Conservation (phyloP, 2,113 vertebrate genomes). For the Laticauda laticaudata region DNA sequence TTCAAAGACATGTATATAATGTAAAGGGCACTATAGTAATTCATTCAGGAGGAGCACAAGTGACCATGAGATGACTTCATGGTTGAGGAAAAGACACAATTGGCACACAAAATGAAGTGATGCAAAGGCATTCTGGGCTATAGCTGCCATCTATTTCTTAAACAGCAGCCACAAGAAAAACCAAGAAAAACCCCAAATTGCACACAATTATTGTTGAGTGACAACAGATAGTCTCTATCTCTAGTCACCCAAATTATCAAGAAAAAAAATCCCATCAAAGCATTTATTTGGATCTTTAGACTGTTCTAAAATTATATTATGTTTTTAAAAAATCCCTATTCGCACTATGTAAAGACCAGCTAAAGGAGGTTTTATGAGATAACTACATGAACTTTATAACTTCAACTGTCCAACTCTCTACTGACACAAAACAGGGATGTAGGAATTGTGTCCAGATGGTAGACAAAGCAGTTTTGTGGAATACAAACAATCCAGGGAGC, state of each 20-base stretch:
- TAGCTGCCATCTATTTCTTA: background rate
- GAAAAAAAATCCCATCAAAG: background rate
- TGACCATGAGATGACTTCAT: background rate
- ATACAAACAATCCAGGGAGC: background rate
- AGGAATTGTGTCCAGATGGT: background rate
- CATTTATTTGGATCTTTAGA: background rate
- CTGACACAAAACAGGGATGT: background rate
- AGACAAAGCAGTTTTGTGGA: background rate
- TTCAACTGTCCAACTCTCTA: background rate
- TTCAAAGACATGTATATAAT: background rate
- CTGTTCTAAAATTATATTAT: background rate
- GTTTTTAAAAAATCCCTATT: background rate
- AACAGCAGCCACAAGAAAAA: background rate
- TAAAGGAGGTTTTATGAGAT: too few species aligned
- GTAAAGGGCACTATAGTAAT: background rate
- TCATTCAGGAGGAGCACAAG: background rate
- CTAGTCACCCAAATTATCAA: background rate
- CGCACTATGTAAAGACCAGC: too few species aligned
- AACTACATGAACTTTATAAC: too few species aligned
- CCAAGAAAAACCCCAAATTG: background rate
- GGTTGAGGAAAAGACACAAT: background rate
- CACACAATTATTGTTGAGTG: background rate
- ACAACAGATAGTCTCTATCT: too few species aligned
- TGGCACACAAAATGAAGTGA: background rate
- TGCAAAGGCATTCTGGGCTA: background rate